Evolutionary conservation across 2,113 vertebrate species (phyloP), one percentile per base, ranked within the genome.

Genomic region (Vulpes lagopus): DNA sequence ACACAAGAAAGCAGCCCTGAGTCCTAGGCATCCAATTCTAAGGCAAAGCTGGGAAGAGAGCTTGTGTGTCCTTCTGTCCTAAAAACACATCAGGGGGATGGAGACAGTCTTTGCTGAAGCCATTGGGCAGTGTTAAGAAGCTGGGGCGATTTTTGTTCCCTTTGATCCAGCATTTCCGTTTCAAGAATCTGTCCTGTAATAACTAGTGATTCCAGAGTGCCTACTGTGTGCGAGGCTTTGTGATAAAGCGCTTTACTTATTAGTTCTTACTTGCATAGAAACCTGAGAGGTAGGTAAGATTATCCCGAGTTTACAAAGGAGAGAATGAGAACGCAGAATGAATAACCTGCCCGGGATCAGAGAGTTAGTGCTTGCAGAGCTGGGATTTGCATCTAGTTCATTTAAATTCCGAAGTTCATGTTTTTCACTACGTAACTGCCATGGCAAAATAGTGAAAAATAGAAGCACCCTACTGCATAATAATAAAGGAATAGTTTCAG

Each of bases 321-420:
- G 55, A 30, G 94, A 67, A 38, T 57, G 43, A 76, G 59, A 95
- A 57, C 20, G 91, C 27, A 17, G 64, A 71, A 55, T 51, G 22
- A 27, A 17, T 62, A 71, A 90, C n/a, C 51, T 92, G 51, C 76
- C 64, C n/a, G 4, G 27, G n/a, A 53, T n/a, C 35, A n/a, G 23
- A 22, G 4, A 6, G 25, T 76, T 59, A 27, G 91, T 65, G 67
- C 22, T 69, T 53, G 38, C 38, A 20, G 38, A 76, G 80, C 65
- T 97, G 43, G 59, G 3, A 49, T 92, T 65, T 64, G 84, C 95
- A 55, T 89, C 49, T 57, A 23, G n/a, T 89, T 92, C 62, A 53
- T 85, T 91, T 74, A 59, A 93, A 62, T 85, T 25, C 64, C 23
- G 73, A 82, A 90, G 59, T 76, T 89, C n/a, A 1, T 51, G 22